A percentile compares a stretch with the other conserved stretches of the same genome.
Conservation (phyloP, 2,797 vertebrate species). For the Tragopan temminckii region DNA sequence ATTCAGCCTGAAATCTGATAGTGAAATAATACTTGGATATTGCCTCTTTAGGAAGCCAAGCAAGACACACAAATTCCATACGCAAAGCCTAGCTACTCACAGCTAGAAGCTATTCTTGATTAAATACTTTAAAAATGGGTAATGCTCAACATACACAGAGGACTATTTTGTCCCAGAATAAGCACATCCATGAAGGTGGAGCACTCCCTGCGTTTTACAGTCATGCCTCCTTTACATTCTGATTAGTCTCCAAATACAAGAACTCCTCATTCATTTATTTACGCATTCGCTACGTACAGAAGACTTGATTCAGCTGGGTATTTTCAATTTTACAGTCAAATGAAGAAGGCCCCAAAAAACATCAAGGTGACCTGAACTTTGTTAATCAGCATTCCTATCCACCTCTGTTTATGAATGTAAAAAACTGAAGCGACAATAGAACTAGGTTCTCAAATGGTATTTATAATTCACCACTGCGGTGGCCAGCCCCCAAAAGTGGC, state of each 20-base stretch:
- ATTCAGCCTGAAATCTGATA: slow-evolving; percentile 39
- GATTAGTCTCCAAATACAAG: background rate
- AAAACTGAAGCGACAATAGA: background rate
- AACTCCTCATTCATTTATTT: background rate
- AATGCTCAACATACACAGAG: background rate
- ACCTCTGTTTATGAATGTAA: background rate
- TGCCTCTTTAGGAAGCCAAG: slow-evolving; percentile 26
- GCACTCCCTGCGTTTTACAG: background rate
- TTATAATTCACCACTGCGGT: background rate
- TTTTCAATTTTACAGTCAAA: background rate
- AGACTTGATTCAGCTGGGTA: background rate
- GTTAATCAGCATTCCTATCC: background rate
- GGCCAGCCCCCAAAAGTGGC: background rate
- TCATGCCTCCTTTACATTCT: background rate
- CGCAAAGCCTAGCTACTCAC: background rate
- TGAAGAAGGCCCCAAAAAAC: background rate
- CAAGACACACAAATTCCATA: background rate
- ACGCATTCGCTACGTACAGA: background rate
- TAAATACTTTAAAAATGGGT: background rate
- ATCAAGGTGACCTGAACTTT: background rate
- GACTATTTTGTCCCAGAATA: background rate
- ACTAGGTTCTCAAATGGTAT: background rate
- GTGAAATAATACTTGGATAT: slow-evolving; percentile 28
- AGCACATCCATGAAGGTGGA: background rate
- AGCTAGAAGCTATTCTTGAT: background rate